A percentile compares a stretch with the other conserved stretches of the same genome.
Conservation (phyloP, 2,888 invertebrate genomes). For the Branchinecta sandiegonensis region DNA sequence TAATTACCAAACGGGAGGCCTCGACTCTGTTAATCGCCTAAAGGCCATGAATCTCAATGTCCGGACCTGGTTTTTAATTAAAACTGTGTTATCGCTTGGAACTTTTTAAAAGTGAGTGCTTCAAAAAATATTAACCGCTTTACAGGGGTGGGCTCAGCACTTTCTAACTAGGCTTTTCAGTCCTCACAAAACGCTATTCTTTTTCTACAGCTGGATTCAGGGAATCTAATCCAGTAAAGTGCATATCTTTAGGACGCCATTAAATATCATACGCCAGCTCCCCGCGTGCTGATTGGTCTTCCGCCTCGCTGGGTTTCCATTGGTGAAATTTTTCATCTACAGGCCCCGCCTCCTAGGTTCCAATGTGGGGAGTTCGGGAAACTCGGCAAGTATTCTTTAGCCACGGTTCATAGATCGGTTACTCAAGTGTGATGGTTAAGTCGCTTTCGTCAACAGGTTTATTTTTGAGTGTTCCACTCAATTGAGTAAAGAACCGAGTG, state of each 20-base stretch:
- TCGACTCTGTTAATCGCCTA: too few species aligned
- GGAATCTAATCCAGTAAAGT: constrained; percentile 10
- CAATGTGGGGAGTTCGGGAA: neutral
- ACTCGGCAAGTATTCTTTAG: constrained; percentile 16
- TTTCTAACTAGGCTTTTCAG: too few species aligned
- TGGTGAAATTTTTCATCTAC: neutral
- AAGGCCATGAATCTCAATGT: too few species aligned
- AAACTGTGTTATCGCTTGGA: too few species aligned
- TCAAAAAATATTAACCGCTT: too few species aligned
- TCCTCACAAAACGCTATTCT: neutral
- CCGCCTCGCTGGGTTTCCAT: neutral
- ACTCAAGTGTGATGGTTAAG: constrained; percentile 15
- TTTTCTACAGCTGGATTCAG: constrained; percentile 8
- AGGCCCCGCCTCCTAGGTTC: neutral
- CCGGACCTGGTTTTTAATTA: too few species aligned
- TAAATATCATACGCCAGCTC: neutral
- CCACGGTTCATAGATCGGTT: constrained; percentile 15
- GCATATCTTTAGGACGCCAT: constrained; percentile 8
- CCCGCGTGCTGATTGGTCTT: neutral
- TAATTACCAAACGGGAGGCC: too few species aligned
- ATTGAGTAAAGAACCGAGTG: neutral
- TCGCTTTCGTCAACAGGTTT: constrained; percentile 14
- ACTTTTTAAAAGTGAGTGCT: too few species aligned
- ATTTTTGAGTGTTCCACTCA: constrained; percentile 14
- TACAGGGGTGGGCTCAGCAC: too few species aligned